These are phyloP conservation scores for Zoroaster sp. DNA, from an alignment of 53 echinoderm and acorn worm species.

Conservation along the genomic window DNA sequence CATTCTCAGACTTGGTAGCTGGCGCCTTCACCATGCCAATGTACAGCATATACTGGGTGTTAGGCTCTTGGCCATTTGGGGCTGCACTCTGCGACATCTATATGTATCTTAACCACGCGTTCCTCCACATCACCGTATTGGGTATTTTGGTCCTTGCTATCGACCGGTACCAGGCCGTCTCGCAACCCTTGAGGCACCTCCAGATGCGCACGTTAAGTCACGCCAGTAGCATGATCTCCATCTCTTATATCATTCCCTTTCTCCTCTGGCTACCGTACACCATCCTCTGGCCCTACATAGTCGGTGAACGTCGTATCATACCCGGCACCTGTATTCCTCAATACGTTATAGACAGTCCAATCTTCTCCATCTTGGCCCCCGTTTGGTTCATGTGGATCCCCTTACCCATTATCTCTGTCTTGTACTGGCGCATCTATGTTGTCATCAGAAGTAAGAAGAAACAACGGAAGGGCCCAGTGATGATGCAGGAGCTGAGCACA, in stretches of 20 bases:
- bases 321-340: constrained; percentile 31
- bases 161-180: constrained; percentile 65
- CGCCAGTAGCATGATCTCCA: constrained; percentile 46
- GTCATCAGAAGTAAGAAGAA: constrained; percentile 28
- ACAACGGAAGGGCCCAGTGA: background rate
- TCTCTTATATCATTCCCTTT: constrained; percentile 52
- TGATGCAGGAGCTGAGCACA: background rate
- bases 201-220: constrained; percentile 27
- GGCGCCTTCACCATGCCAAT: constrained; percentile 58
- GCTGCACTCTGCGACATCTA: constrained; percentile 43
- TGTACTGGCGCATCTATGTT: constrained; percentile 52
- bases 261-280: constrained; percentile 55
- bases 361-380: constrained; percentile 43
- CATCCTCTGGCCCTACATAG: constrained; percentile 54
- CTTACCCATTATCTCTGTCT: background rate
- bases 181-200: constrained; percentile 50
- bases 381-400: constrained; percentile 66
- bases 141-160: constrained; percentile 39
- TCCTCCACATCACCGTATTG: constrained; percentile 41
- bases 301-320: constrained; percentile 7
- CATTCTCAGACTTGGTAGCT: constrained; percentile 39
- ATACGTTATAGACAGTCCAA: constrained; percentile 43
- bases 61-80: constrained; percentile 54
- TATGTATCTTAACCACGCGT: constrained; percentile 44
- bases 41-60: constrained; percentile 47